Percentiles rank a stretch among this genome's conserved stretches.
These are phyloP conservation scores for Conus ventricosus DNA, from an alignment of 1,140 invertebrate genomes.

Conservation along the genomic window DNA sequence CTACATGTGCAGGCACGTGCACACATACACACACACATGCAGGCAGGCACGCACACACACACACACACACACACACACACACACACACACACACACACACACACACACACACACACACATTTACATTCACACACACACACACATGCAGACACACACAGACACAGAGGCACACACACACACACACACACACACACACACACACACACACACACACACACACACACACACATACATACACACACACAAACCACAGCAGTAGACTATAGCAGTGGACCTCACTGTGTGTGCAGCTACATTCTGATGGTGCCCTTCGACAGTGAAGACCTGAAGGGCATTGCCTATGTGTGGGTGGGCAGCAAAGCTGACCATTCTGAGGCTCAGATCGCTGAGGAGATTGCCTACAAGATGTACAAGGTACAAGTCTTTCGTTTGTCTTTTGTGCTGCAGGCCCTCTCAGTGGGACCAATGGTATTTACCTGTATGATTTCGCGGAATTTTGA, in stretches of 20 bases:
- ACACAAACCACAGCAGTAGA: no score
- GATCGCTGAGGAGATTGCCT: constrained; percentile 93
- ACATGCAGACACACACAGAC: no score
- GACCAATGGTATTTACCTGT: no score
- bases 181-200: no score
- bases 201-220: no score
- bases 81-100: not conserved
- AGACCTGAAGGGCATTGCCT: constrained; percentile 93
- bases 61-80: not conserved
- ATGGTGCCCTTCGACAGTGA: constrained; percentile 94
- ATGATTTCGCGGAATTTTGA: no score
- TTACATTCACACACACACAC: no score
- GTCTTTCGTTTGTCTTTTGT: not conserved
- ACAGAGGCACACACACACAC: no score
- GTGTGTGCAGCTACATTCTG: constrained; percentile 87
- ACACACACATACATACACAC: no score
- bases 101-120: no score
- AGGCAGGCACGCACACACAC: not conserved
- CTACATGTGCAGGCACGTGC: no score
- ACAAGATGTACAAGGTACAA: constrained; percentile 87
- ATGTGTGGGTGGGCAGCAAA: constrained; percentile 97
- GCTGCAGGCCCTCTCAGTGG: not conserved
- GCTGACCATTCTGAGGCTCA: constrained; percentile 90
- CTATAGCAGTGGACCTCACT: not conserved
- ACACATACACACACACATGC: no score